Evolutionary conservation across 2,888 invertebrate species (phyloP).

Genomic region (Pasiphila rectangulata): DNA sequence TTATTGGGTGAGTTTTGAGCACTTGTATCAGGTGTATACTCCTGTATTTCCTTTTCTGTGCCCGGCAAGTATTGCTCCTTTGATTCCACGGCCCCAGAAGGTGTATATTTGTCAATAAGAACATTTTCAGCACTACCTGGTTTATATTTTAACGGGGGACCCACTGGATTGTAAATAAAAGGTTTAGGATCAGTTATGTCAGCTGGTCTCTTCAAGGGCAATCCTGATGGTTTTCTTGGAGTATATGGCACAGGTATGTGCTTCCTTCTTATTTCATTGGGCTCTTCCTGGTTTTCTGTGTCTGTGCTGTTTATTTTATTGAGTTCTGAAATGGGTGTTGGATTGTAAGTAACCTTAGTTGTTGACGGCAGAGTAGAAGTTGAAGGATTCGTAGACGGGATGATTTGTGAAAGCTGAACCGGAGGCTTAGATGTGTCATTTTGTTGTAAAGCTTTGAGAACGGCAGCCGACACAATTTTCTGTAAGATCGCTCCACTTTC

Average conservation of each 20-base stretch:
- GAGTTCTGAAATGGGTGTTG: conserved; percentile 84
- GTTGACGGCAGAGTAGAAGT: conserved; percentile 47
- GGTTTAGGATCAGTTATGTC: conserved; percentile 65
- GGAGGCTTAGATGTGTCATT: conserved; percentile 54
- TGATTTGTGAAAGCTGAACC: conserved; percentile 30
- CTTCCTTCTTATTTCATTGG: conserved; percentile 59
- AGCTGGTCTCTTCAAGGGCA: conserved; percentile 58
- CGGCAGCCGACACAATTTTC: conserved; percentile 82
- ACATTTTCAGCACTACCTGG: conserved; percentile 61
- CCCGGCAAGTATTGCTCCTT: conserved; percentile 70
- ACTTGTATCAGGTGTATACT: conserved; percentile 61
- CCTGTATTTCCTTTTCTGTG: conserved; percentile 56
- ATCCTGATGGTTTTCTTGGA: conserved; percentile 67
- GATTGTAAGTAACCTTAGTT: conserved; percentile 81
- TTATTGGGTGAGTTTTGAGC: conserved; percentile 45
- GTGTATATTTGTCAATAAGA: conserved; percentile 64
- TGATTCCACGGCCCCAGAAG: conserved; percentile 60
- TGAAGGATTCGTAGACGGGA: conserved; percentile 32
- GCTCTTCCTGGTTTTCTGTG: conserved; percentile 53
- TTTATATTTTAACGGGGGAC: conserved; percentile 53
- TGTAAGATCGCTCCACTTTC: conserved; percentile 78
- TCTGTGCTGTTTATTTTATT: conserved; percentile 66
- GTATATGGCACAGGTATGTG: conserved; percentile 79
- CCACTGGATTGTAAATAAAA: conserved; percentile 66
- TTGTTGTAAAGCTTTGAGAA: conserved; percentile 81